phyloP scores from a whole-genome alignment of 2,888 invertebrate species.

The Petrophora chlorosata region DNA sequence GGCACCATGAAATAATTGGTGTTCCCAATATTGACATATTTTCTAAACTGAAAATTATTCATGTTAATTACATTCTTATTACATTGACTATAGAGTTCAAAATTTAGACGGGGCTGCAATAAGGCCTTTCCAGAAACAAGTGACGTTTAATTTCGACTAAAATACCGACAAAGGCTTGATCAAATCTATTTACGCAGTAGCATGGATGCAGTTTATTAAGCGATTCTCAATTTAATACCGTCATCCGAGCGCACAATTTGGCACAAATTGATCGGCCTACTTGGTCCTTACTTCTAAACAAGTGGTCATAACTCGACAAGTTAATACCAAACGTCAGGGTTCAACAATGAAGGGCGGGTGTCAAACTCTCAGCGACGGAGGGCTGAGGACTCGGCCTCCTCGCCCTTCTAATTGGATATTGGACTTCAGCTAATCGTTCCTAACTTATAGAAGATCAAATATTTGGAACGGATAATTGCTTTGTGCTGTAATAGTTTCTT shows the following conservation, averaged over 20 bases:
- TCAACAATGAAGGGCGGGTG: slow-evolving; percentile 21
- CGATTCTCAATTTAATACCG: slow-evolving; percentile 4
- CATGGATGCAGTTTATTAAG: slow-evolving; percentile 8
- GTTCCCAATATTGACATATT: too few species aligned
- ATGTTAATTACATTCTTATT: too few species aligned
- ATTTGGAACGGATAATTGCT: slow-evolving; percentile 19
- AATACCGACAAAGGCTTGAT: too few species aligned
- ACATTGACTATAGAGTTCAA: too few species aligned
- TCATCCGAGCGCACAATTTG: slow-evolving; percentile 3
- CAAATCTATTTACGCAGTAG: neutral
- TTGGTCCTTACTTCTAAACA: slow-evolving; percentile 14
- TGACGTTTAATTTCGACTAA: too few species aligned
- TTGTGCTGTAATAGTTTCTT: slow-evolving; percentile 12
- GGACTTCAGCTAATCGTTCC: slow-evolving; percentile 22
- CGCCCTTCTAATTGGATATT: slow-evolving; percentile 28
- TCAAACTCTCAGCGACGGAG: slow-evolving; percentile 20
- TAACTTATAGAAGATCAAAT: slow-evolving; percentile 20
- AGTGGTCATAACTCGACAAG: slow-evolving; percentile 27
- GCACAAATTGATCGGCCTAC: slow-evolving; percentile 16
- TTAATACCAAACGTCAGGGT: slow-evolving; percentile 22
- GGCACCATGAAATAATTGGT: too few species aligned
- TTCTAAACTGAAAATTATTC: too few species aligned
- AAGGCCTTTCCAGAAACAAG: too few species aligned
- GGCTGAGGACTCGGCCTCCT: slow-evolving; percentile 11
- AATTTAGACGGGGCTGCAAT: too few species aligned